Conservation (phyloP, 2,888 invertebrate species). For the Protodeltote pygarga region DNA sequence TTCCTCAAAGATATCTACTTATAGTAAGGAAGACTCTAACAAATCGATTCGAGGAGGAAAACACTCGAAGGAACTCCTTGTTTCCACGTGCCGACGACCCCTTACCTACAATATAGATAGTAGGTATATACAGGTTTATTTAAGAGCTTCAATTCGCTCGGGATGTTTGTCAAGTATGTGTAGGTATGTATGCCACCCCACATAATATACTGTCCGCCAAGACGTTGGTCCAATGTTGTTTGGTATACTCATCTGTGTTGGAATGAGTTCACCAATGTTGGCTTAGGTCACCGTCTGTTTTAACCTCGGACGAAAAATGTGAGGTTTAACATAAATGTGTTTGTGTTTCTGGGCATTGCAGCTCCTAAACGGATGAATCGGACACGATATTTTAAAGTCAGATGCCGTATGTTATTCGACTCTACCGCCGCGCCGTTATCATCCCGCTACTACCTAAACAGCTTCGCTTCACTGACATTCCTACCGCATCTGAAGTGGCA, state of each 20-base stretch:
- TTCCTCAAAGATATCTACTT: too few relatives aligned
- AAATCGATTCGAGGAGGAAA: conserved; percentile 37
- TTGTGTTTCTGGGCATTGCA: too few relatives aligned
- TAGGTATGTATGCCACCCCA: background rate
- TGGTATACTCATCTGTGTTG: conserved; percentile 1
- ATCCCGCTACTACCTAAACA: too few relatives aligned
- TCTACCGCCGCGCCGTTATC: too few relatives aligned
- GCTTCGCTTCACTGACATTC: too few relatives aligned
- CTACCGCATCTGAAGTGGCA: too few relatives aligned
- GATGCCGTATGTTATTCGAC: too few relatives aligned
- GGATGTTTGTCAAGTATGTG: background rate
- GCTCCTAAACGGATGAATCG: too few relatives aligned
- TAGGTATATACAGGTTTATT: background rate
- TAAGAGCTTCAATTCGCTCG: background rate
- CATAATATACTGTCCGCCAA: background rate
- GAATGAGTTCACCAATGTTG: background rate
- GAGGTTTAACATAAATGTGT: too few relatives aligned
- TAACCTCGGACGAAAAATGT: background rate
- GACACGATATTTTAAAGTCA: too few relatives aligned
- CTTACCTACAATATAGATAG: background rate
- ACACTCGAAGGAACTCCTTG: conserved; percentile 13
- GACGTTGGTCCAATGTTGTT: background rate
- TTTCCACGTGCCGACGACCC: conserved; percentile 12
- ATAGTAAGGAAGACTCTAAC: conserved; percentile 2
- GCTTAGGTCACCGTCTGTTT: background rate